Evolutionary conservation across 1,140 invertebrate genomes (phyloP).

Genomic region (Araneus ventricosus): DNA sequence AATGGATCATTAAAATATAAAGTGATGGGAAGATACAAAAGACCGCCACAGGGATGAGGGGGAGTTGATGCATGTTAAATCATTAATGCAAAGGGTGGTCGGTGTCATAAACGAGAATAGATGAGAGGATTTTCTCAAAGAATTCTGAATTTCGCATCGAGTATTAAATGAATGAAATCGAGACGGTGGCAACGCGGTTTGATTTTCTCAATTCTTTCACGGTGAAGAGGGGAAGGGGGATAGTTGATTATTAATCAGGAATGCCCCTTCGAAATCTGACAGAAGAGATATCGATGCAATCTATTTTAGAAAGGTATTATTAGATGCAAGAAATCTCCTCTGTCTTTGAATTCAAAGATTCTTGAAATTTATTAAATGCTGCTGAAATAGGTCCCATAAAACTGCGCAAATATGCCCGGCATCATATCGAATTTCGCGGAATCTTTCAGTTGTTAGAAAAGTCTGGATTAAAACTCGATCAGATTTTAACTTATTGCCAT

Average conservation of each 20-base stretch:
- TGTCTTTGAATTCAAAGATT: too few species aligned
- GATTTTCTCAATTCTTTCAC: not conserved
- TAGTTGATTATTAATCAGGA: not conserved
- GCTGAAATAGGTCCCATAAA: too few species aligned
- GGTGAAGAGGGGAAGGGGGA: not conserved
- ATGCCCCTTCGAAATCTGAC: not conserved
- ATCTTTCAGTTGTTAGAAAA: too few species aligned
- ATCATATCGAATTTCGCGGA: too few species aligned
- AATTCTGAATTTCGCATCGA: not conserved
- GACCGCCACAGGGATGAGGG: not conserved
- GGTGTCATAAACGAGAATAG: not conserved
- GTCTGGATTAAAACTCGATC: too few species aligned
- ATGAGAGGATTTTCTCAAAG: not conserved
- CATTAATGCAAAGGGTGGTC: not conserved
- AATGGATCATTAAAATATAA: constrained; percentile 44
- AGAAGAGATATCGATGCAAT: not conserved
- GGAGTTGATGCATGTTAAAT: not conserved
- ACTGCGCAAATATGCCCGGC: too few species aligned
- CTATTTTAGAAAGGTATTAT: not conserved
- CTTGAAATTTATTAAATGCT: too few species aligned
- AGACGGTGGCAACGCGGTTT: not conserved
- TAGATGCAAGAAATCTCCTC: not conserved
- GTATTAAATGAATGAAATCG: constrained; percentile 40
- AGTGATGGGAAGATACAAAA: constrained; percentile 30
- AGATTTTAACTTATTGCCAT: too few species aligned